Conservation (phyloP, 2,888 invertebrate species). For the Caenorhabditis sp. region DNA sequence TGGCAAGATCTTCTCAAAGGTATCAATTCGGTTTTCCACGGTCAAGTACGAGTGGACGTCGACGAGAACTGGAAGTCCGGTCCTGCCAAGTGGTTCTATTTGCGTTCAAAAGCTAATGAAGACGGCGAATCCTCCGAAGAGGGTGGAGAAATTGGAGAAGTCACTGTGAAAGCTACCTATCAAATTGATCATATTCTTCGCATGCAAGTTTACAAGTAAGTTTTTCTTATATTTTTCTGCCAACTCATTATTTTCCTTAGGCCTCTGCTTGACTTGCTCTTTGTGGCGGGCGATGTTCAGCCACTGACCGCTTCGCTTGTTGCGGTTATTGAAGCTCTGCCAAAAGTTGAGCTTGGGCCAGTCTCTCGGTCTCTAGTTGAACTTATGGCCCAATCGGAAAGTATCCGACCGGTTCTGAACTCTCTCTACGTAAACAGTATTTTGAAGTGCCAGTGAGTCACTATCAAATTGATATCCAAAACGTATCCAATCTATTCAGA, state of each 20-base stretch:
- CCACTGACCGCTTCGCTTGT: slow-evolving; percentile 73
- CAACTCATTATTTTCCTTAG: slow-evolving; percentile 11
- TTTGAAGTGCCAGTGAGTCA: slow-evolving; percentile 78
- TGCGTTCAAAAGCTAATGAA: slow-evolving; percentile 63
- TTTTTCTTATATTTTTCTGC: too few relatives aligned
- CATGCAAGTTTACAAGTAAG: slow-evolving; percentile 59
- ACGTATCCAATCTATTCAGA: slow-evolving; percentile 61
- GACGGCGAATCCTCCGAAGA: slow-evolving; percentile 35
- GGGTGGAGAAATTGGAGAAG: slow-evolving; percentile 58
- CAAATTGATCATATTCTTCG: slow-evolving; percentile 61
- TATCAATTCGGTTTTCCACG: slow-evolving; percentile 73
- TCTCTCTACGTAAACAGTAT: slow-evolving; percentile 78
- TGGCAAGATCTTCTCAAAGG: slow-evolving; percentile 76
- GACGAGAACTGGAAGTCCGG: slow-evolving; percentile 71
- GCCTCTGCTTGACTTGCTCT: slow-evolving; percentile 57
- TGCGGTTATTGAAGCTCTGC: slow-evolving; percentile 74
- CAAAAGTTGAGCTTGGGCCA: slow-evolving; percentile 76
- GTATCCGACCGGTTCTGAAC: slow-evolving; percentile 77
- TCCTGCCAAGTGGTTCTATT: slow-evolving; percentile 76
- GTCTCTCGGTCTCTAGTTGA: slow-evolving; percentile 80
- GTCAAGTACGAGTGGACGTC: slow-evolving; percentile 73
- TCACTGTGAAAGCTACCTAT: slow-evolving; percentile 40
- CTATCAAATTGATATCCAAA: slow-evolving; percentile 14
- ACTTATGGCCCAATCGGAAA: slow-evolving; percentile 73
- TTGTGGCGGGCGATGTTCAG: slow-evolving; percentile 45